Base-by-base conservation (phyloP, 1,140 invertebrate genomes). In the Drosophila guanche region DNA sequence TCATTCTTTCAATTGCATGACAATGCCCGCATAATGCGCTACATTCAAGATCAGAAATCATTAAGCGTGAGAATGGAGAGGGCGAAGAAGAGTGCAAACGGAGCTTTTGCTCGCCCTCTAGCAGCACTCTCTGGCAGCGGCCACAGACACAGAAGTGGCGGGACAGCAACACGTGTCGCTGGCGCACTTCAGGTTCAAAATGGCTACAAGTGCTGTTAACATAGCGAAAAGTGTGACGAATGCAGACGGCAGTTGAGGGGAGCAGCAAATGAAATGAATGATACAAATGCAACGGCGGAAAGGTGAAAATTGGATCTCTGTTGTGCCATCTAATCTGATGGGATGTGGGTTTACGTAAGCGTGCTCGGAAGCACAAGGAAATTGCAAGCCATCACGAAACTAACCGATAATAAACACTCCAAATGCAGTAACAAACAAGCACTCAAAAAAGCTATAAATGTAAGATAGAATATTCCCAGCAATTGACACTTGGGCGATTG, bases 111-210 rank as follows among this genome's bases (percentile, higher is more conserved):
- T 10, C 14, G 16, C 43, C 8, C 14, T 16, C 10, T 22, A 14
- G 16, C 3, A 16, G 43, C 4, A 14, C 7, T 2, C n/a, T 25
- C 20, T 4, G 22, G 7, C 1, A 16, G 51, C 14, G 48, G 57
- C 8, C 27, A 6, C 20, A 23, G 14, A 16, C 8, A 2, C 50
- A 12, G 20, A n/a, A n/a, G 20, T 22, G 29, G 20, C 25, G 16
- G 41, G 40, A 22, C 14, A 8, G 23, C 52, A 25, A 74, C 70
- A 74, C 70, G 70, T 74, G 70, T 77, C 70, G 48, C n/a, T 74
- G 71, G 37, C 50, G 20, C 23, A 43, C 14, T 50, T 67, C 70
- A 74, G 67, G 70, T 75, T 74, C 71, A 74, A 74, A 74, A 74
- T 74, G 70, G 45, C 60, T 60, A 14, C 71, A 58, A 74, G 46